These are phyloP conservation scores for Gasterosteus nipponicus DNA, from an alignment of 2,113 vertebrate species.

Conservation along the genomic window DNA sequence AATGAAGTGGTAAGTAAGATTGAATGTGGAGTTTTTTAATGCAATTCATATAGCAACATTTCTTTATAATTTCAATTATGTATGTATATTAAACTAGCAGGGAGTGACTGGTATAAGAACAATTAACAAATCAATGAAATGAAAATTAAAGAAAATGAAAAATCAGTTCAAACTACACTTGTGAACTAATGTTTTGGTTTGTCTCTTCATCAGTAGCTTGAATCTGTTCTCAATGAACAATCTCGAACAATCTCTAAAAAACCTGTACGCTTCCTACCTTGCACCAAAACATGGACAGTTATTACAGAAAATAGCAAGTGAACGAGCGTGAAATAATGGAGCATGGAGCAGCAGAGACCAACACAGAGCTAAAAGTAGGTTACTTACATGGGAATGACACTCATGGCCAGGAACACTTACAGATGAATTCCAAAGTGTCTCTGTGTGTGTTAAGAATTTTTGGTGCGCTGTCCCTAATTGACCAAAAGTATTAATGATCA, in stretches of 20 bases:
- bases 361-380: neutral
- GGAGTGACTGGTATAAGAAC: neutral
- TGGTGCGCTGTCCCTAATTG: too few species aligned
- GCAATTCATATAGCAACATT: neutral
- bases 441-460: neutral
- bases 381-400: neutral
- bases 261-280: neutral
- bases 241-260: too few species aligned
- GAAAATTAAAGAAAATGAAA: neutral
- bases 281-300: neutral
- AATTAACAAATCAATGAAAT: neutral
- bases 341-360: neutral
- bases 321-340: neutral
- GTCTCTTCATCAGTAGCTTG: neutral
- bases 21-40: neutral
- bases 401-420: neutral
- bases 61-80: neutral
- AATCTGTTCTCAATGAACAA: neutral
- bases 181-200: neutral
- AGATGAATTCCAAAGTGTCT: neutral
- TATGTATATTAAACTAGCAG: neutral
- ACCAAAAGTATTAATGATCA: too few species aligned
- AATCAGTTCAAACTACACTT: neutral
- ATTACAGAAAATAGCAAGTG: neutral
- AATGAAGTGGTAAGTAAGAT: constrained; percentile 1